Base-by-base conservation (phyloP, 2,888 invertebrate genomes). In the Tethea ocularis region DNA sequence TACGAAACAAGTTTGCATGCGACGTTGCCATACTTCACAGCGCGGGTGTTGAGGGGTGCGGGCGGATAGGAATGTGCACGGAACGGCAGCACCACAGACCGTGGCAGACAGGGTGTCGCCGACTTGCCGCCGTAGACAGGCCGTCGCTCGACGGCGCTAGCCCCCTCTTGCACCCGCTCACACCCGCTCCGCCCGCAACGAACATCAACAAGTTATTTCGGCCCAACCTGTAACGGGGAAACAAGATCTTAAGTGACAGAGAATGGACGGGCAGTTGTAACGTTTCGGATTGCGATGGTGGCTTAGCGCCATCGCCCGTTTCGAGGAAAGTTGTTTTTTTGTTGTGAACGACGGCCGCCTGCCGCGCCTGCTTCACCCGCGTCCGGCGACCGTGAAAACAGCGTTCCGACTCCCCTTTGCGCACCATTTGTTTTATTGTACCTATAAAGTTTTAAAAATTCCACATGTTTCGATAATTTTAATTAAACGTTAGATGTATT, bases 71-170 rank as follows among this genome's bases (percentile, higher is more conserved):
- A 91, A 90, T 94, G 94, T 76, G 93, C 83, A 82, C 80, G 74
- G 82, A 77, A 71, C 90, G 96, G 94, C 96, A 96, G 95, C 96
- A 88, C 68, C 84, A 96, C 94, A 92, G 95, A 95, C 96, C 95
- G 95, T 94, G 95, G 96, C 96, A 97, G 97, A 97, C 97, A 97
- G 96, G 96, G 96, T 97, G 97, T 97, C 97, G 97, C 97, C 97
- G 95, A 94, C 95, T 94, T 94, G 95, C 94, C 94, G 95, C 94
- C 94, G 96, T 95, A 95, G 96, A 96, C 96, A 95, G 94, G 94
- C 94, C 95, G 96, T 95, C 96, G 95, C 94, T 94, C 90, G 89
- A 81, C 91, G 92, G 91, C 91, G 92, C 92, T 91, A 87, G 85
- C 77, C 82, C 84, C 83, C 87, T 73, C 79, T 78, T 78, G 62